Evolutionary conservation across 2,113 vertebrate genomes (phyloP).

Genomic region (Casuarius casuarius): DNA sequence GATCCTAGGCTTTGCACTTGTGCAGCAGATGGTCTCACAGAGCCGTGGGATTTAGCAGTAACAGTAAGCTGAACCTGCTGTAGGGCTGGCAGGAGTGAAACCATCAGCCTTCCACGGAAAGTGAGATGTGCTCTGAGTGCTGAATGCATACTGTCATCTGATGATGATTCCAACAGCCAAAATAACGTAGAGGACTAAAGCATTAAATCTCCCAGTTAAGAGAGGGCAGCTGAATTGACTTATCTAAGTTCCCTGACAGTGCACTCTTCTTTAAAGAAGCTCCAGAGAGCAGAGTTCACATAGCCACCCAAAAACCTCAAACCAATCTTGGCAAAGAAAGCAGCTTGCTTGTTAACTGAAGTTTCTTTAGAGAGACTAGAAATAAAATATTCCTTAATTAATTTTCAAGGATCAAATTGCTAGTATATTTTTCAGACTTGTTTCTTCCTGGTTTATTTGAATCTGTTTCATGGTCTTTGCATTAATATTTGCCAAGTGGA

Average conservation of each 20-base stretch:
- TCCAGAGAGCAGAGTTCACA: fast-evolving
- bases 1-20: background rate
- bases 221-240: background rate
- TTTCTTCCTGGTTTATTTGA: background rate
- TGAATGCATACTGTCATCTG: background rate
- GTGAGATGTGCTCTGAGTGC: background rate
- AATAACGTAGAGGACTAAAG: background rate
- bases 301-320: background rate
- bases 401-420: background rate
- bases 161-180: background rate
- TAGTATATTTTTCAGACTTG: background rate
- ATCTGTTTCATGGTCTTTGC: background rate
- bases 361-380: background rate
- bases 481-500: background rate
- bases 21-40: background rate
- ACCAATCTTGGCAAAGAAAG: background rate
- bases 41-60: background rate
- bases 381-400: background rate
- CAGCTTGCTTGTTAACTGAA: background rate
- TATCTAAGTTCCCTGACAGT: background rate
- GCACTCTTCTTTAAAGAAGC: background rate
- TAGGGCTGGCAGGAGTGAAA: background rate
- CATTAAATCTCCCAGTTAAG: background rate
- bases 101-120: background rate
- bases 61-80: background rate